Conservation (phyloP, 1,140 invertebrate species). For the Trinorchestia longiramus region DNA sequence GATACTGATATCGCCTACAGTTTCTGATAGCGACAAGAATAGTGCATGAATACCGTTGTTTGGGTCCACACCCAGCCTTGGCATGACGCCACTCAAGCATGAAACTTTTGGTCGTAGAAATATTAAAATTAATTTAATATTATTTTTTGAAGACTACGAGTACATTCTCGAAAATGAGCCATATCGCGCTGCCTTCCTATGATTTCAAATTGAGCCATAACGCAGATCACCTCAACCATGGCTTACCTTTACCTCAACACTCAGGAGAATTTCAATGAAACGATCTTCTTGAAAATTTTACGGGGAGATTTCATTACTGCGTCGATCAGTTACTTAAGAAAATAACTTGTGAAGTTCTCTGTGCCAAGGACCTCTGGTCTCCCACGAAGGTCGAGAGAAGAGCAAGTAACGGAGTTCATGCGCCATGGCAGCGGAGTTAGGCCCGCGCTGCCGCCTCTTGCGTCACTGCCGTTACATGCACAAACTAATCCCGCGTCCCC, state of each 20-base stretch:
- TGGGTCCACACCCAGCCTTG: neutral
- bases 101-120: neutral
- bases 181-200: neutral
- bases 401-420: neutral
- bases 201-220: too few species aligned
- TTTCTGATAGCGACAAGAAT: neutral
- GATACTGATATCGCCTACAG: neutral
- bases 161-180: neutral
- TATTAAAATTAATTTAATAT: neutral
- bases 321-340: neutral
- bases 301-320: neutral
- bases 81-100: neutral
- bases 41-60: neutral
- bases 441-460: neutral
- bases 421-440: neutral
- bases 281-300: neutral
- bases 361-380: neutral
- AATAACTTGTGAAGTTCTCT: neutral
- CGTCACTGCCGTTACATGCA: neutral
- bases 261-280: neutral
- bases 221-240: too few species aligned
- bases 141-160: neutral
- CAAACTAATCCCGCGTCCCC: too few species aligned
- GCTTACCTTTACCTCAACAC: neutral
- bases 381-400: neutral